Evolutionary conservation across 2,113 vertebrate genomes (phyloP), one percentile per base, ranked within the genome.

Genomic region (Echinops telfairi): DNA sequence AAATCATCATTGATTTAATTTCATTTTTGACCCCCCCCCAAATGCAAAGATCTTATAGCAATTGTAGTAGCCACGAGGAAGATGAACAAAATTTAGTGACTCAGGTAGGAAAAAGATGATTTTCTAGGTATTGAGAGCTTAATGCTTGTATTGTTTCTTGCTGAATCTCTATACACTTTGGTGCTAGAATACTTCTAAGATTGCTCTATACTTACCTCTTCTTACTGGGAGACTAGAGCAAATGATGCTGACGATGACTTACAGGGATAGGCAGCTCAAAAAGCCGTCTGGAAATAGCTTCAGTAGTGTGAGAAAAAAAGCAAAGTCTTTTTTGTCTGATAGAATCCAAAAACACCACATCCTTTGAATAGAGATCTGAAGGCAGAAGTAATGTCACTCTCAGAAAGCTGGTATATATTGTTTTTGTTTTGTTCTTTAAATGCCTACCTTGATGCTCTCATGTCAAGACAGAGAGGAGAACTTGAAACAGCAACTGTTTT

Each of bases 381-480:
- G 89, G 90, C 86, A 94, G 76, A 89, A 73, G 36, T 80, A 79
- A 73, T 57, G 75, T 92, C 78, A 9, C 83, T 89, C 68, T 95
- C 29, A 86, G 79, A 95, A 27, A 17, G 81, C 84, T 95, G 94
- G 81, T 75, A 66, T 87, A 81, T 83, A 57, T 90, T 93, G 75
- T 80, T 94, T 92, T 83, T 40, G 5, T 95, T 95, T 84, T 95
- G 62, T 96, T 97, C 84, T 91, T 94, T 88, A 95, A 93, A 92
- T 94, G 91, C 0, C 89, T 85, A 95, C 95, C 89, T 96, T 90
- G 75, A 77, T 93, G 22, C 57, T 27, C 76, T 90, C 93, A 92
- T 97, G 94, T 97, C 95, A 97, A 97, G 97, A 94, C 89, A 82
- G 86, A 95, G 75, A 92, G 92, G 86, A 96, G 91, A 94, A 95